phyloP scores from a whole-genome alignment of 2,797 vertebrate genomes.

The Salmo trutta region DNA sequence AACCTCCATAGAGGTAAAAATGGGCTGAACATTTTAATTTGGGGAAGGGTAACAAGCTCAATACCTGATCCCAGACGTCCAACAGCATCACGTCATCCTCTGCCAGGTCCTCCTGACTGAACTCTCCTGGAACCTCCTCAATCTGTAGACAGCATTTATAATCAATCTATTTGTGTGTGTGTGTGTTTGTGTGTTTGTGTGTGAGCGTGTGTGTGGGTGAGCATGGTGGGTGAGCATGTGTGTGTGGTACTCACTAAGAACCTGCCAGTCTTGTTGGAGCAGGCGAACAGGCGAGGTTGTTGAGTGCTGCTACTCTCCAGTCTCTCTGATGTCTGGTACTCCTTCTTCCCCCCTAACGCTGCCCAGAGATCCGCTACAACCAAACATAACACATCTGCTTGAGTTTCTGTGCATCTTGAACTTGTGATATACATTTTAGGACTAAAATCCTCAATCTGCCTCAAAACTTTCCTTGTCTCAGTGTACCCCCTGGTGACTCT shows the following conservation, averaged over 20 bases:
- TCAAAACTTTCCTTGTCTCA: neutral
- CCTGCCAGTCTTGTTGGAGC: slow-evolving; percentile 89
- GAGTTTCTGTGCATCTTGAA: neutral
- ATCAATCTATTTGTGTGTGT: neutral
- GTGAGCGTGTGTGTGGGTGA: too few species aligned
- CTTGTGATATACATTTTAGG: neutral
- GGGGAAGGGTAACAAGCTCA: neutral
- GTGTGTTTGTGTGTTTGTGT: too few species aligned
- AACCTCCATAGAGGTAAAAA: neutral
- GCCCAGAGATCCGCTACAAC: slow-evolving; percentile 83
- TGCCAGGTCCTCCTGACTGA: slow-evolving; percentile 90
- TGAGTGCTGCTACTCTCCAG: slow-evolving; percentile 74
- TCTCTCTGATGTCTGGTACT: slow-evolving; percentile 84
- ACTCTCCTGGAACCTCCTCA: slow-evolving; percentile 91
- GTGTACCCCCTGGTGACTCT: neutral
- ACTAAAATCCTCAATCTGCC: neutral
- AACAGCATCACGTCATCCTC: slow-evolving; percentile 94
- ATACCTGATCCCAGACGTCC: slow-evolving; percentile 90
- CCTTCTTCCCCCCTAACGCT: slow-evolving; percentile 79
- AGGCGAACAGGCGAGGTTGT: slow-evolving; percentile 83
- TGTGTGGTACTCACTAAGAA: slow-evolving; percentile 79
- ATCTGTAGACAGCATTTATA: slow-evolving; percentile 69
- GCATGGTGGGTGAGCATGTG: too few species aligned
- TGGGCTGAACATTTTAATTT: neutral
- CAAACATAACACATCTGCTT: slow-evolving; percentile 36